A percentile compares a stretch with the other conserved stretches of the same genome.
These are phyloP conservation scores for Chionomys nivalis DNA, from an alignment of 2,113 vertebrate genomes.

Conservation along the genomic window DNA sequence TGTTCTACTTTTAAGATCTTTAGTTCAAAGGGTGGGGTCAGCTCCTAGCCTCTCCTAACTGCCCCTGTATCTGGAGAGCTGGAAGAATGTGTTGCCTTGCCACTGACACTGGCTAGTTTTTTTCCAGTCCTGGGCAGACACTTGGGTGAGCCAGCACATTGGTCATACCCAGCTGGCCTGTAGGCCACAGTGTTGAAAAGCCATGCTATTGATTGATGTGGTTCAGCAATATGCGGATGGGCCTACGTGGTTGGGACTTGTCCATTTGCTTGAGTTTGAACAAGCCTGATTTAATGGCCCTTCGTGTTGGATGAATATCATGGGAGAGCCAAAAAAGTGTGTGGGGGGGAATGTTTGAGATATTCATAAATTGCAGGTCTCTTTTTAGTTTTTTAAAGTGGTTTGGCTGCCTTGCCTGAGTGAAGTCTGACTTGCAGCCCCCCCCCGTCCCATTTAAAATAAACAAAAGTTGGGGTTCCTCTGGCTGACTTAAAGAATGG, in stretches of 20 bases:
- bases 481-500: constrained; percentile 11
- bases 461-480: constrained; percentile 44
- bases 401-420: constrained; percentile 44
- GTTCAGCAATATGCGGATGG: not conserved
- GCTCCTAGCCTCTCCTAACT: not conserved
- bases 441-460: constrained; percentile 34
- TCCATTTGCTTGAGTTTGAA: constrained; percentile 54
- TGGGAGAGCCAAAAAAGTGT: constrained; percentile 29
- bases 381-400: constrained; percentile 54
- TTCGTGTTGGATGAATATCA: constrained; percentile 44
- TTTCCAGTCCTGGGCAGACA: constrained; percentile 19
- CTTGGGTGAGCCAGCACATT: not conserved
- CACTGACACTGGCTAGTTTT: not conserved
- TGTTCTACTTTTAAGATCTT: not conserved
- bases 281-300: constrained; percentile 28
- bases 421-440: constrained; percentile 16
- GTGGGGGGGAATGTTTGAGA: constrained; percentile 9
- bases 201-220: constrained; percentile 59
- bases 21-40: not conserved
- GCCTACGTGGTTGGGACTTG: constrained; percentile 22
- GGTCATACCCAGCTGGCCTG: constrained; percentile 52
- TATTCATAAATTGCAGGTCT: constrained; percentile 50
- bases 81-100: not conserved
- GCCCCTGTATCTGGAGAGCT: not conserved
- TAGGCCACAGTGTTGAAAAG: constrained; percentile 2